Evolutionary conservation across 2,113 vertebrate genomes (phyloP).

Genomic region (Brachionichthys hirsutus): DNA sequence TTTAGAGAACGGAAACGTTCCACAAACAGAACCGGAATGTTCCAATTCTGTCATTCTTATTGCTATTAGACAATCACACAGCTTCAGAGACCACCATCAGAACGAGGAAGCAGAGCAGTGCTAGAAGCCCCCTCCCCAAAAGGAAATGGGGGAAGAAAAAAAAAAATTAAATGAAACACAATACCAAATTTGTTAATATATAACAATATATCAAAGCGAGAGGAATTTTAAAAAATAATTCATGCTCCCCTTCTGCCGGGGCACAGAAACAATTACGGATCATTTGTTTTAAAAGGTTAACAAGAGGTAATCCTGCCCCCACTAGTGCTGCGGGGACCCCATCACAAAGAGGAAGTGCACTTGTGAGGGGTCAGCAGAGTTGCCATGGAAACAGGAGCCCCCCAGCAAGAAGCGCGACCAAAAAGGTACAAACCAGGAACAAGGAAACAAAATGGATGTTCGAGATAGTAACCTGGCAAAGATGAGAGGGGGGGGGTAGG

Average conservation of each 20-base stretch:
- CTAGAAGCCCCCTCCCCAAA: constrained; percentile 68
- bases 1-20: constrained; percentile 42
- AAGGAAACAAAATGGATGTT: constrained; percentile 48
- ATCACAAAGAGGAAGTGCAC: constrained; percentile 65
- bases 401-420: constrained; percentile 41
- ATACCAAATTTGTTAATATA: constrained; percentile 76
- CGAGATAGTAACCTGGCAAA: constrained; percentile 19
- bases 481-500: constrained; percentile 35
- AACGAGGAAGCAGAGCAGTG: constrained; percentile 52
- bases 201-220: constrained; percentile 79
- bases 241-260: constrained; percentile 75
- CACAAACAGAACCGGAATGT: constrained; percentile 21
- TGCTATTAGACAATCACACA: constrained; percentile 87
- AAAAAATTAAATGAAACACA: constrained; percentile 64
- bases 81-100: constrained; percentile 79
- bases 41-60: constrained; percentile 76
- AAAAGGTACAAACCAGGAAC: constrained; percentile 55
- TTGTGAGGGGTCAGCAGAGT: constrained; percentile 54
- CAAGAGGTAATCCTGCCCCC: constrained; percentile 75
- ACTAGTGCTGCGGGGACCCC: constrained; percentile 53
- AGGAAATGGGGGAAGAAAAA: constrained; percentile 27
- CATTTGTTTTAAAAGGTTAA: constrained; percentile 65
- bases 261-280: constrained; percentile 68
- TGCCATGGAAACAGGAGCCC: constrained; percentile 53
- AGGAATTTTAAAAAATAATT: constrained; percentile 76